Base-by-base conservation (phyloP, 1,140 invertebrate genomes). In the Calliphora vicina region DNA sequence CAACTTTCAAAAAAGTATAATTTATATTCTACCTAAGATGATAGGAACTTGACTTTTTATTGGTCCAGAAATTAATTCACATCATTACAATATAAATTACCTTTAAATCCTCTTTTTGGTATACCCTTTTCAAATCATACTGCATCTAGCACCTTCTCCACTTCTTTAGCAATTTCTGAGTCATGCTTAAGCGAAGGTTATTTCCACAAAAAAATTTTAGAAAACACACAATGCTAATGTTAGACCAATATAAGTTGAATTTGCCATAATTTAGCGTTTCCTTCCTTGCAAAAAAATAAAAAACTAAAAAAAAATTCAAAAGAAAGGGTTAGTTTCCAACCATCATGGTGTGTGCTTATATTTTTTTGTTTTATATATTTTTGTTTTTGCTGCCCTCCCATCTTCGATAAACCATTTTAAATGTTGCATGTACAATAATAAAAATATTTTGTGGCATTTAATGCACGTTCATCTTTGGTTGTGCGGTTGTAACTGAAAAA, bases 361-460 rank as follows among this genome's bases (percentile, higher is more conserved):
- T 23, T 23, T 25, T 67, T 23, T 8, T n/a, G n/a, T n/a, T n/a
- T n/a, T n/a, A n/a, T n/a, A n/a, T n/a, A n/a, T 5, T 67, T 20
- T 17, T 23, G 12, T 15, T 50, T 50, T 50, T 50, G 1, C 45
- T 5, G 2, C 45, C 2, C 12, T 20, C 6, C 20, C n/a, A 67
- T 23, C 3, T 57, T 57, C 50, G 50, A 2, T 57, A n/a, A 57
- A 57, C 50, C 50, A 57, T 57, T 57, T 57, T 17, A 57, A 17
- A 57, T 57, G 50, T 57, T 57, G 15, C n/a, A 67, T 23, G 61
- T 12, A 67, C 23, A 67, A 67, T 67, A 67, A 67, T 23, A 67
- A 67, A 67, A 67, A 67, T 67, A 67, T 67, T 67, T 25, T 67
- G 61, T 67, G 20, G 61, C 20, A 67, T 67, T 67, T 67, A 67